phyloP scores from a whole-genome alignment of 2,888 invertebrate genomes.

The Apodemia mormo region DNA sequence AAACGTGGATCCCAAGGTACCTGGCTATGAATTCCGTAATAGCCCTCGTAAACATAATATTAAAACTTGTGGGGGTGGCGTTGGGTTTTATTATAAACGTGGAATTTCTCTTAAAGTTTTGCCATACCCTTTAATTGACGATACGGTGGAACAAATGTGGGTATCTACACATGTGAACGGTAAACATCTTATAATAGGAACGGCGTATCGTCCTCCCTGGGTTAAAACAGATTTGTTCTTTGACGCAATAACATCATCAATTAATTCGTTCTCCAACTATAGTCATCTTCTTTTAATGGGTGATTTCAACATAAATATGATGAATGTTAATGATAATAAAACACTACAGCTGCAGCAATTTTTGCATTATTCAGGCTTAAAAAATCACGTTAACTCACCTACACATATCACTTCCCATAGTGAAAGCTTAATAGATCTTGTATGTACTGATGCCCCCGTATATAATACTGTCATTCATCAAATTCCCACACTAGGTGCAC shows the following conservation, averaged over 20 bases:
- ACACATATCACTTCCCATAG: not conserved
- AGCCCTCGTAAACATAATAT: not conserved
- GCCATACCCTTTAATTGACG: not conserved
- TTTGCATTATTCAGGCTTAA: not conserved
- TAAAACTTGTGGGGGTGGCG: not conserved
- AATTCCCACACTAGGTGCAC: not conserved
- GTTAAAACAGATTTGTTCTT: not conserved
- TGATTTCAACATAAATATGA: not conserved
- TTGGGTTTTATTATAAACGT: constrained; percentile 4
- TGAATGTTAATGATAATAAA: not conserved
- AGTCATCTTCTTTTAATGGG: not conserved
- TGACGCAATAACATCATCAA: not conserved
- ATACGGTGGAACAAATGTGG: not conserved
- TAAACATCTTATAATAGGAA: not conserved
- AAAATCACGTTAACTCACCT: not conserved
- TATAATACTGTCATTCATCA: not conserved
- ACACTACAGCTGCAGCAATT: not conserved
- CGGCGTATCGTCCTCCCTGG: not conserved
- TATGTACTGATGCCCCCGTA: not conserved
- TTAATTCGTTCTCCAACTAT: not conserved
- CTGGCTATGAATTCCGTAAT: constrained; percentile 1
- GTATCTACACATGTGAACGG: not conserved
- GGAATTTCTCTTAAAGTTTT: not conserved
- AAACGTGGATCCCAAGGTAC: not conserved
- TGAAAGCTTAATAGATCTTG: not conserved